Percentiles rank a stretch among this genome's conserved stretches.
phyloP scores from a whole-genome alignment of 2,113 vertebrate species.

The Zapornia atra region DNA sequence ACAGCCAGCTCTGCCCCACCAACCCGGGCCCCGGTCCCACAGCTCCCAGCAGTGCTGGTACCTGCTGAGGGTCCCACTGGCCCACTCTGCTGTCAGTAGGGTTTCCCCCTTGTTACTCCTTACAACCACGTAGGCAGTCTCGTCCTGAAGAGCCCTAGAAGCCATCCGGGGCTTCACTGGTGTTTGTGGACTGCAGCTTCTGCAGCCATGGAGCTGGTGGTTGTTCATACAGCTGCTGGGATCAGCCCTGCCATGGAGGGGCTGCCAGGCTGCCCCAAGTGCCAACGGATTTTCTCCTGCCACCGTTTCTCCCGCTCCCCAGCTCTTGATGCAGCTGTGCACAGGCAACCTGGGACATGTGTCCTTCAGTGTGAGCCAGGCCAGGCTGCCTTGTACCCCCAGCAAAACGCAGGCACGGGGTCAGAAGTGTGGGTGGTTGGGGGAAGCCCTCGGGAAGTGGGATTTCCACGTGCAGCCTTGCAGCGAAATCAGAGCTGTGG shows the following conservation, averaged over 20 bases:
- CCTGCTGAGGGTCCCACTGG: neutral
- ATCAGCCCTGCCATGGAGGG: neutral
- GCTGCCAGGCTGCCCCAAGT: too few species aligned
- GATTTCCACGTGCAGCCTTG: fast-evolving
- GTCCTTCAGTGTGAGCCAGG: neutral
- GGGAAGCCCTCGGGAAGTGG: fast-evolving
- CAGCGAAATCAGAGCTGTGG: neutral
- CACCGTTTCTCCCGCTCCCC: neutral
- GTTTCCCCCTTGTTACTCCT: neutral
- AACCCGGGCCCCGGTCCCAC: neutral
- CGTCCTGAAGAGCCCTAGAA: neutral
- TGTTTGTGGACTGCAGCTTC: neutral
- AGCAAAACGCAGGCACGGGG: neutral
- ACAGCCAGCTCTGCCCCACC: too few species aligned
- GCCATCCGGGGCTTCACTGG: neutral
- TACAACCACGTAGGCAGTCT: neutral
- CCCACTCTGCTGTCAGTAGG: neutral
- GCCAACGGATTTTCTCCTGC: neutral
- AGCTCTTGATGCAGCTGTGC: fast-evolving
- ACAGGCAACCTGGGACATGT: fast-evolving
- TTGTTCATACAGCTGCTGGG: neutral
- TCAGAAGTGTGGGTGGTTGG: too few species aligned
- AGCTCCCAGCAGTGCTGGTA: neutral
- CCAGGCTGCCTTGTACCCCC: neutral
- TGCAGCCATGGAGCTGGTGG: fast-evolving